Percentiles rank a stretch among this genome's conserved stretches.
These are phyloP conservation scores for Herpailurus yagouaroundi DNA, from an alignment of 2,113 vertebrate genomes.

Conservation along the genomic window DNA sequence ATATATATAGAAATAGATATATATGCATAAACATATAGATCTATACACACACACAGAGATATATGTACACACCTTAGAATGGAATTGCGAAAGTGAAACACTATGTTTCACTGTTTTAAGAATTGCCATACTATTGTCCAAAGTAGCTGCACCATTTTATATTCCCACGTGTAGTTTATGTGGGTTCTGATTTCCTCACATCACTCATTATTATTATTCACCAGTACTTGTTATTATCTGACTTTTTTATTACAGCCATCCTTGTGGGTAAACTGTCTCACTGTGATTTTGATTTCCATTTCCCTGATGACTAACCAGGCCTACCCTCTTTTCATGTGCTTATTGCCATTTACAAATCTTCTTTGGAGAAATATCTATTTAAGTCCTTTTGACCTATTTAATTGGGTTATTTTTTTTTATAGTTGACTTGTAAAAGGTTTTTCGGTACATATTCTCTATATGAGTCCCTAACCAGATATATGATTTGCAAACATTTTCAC, in stretches of 20 bases:
- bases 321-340: background rate
- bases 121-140: background rate
- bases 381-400: background rate
- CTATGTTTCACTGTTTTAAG: background rate
- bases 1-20: background rate
- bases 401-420: background rate
- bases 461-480: background rate
- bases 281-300: background rate
- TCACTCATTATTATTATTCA: background rate
- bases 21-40: no score
- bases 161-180: background rate
- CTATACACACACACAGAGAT: background rate
- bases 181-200: background rate
- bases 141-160: background rate
- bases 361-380: background rate
- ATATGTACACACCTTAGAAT: background rate
- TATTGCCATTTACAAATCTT: background rate
- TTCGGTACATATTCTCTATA: background rate
- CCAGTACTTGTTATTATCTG: background rate
- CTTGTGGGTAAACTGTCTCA: background rate
- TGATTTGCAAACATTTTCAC: background rate
- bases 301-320: background rate
- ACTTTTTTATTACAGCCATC: background rate
- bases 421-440: background rate
- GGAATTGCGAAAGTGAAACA: background rate